phyloP scores from a whole-genome alignment of 2,113 vertebrate genomes.

The Anguilla rostrata region DNA sequence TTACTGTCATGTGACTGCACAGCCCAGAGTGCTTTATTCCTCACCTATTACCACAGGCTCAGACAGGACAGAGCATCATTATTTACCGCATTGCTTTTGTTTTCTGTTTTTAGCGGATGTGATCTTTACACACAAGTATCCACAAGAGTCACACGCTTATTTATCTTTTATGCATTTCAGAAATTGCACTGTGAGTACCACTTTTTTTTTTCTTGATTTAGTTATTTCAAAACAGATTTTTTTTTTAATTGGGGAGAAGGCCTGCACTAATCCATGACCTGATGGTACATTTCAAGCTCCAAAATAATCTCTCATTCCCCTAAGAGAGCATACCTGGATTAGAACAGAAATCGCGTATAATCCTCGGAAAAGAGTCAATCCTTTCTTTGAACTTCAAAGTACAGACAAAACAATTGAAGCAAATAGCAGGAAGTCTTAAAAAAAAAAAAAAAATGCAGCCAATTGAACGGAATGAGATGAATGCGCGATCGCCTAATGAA shows the following conservation, averaged over 20 bases:
- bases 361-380: conserved; percentile 63
- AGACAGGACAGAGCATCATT: too few species aligned
- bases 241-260: neutral
- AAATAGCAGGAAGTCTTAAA: conserved; percentile 53
- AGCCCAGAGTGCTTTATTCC: too few species aligned
- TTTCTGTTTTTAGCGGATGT: too few species aligned
- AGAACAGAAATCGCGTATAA: conserved; percentile 50
- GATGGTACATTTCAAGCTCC: conserved; percentile 13
- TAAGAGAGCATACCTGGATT: conserved; percentile 68
- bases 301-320: conserved; percentile 50
- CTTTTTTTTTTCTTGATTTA: too few species aligned
- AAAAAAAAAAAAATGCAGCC: conserved; percentile 48
- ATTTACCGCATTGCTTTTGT: too few species aligned
- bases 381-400: conserved; percentile 76
- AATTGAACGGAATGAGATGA: conserved; percentile 47
- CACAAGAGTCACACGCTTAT: too few species aligned
- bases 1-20: too few species aligned
- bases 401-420: conserved; percentile 67
- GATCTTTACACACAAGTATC: too few species aligned
- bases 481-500: conserved; percentile 62
- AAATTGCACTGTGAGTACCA: too few species aligned
- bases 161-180: too few species aligned
- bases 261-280: neutral
- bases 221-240: too few species aligned
- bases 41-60: too few species aligned